A percentile compares a stretch with the other conserved stretches of the same genome.
Evolutionary conservation across 2,888 invertebrate genomes (phyloP).

Genomic region (Sinopyrophorus schimmeli): DNA sequence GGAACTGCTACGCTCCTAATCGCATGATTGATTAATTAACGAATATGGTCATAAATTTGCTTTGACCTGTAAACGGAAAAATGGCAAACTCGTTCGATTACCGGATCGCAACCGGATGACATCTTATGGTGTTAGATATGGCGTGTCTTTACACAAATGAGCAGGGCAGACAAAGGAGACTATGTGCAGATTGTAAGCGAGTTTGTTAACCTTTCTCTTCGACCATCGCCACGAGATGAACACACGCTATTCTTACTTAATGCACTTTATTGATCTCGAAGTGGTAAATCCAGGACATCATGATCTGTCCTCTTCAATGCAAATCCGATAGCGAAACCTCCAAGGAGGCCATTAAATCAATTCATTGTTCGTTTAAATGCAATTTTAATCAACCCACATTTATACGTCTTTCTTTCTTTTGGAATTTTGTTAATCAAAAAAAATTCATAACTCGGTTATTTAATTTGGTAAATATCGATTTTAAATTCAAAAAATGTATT

Average conservation of each 20-base stretch:
- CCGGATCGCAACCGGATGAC: conserved; percentile 20
- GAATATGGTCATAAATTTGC: conserved; percentile 10
- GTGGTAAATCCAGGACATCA: too few relatives aligned
- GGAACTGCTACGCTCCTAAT: not conserved
- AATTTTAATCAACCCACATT: too few relatives aligned
- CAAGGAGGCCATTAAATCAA: too few relatives aligned
- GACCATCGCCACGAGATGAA: conserved; percentile 25
- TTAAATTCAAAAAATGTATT: too few relatives aligned
- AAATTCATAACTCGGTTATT: too few relatives aligned
- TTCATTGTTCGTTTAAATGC: too few relatives aligned
- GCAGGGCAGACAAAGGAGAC: conserved; percentile 27
- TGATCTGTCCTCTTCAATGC: too few relatives aligned
- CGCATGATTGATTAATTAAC: not conserved
- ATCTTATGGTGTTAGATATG: conserved; percentile 26
- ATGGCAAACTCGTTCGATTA: conserved; percentile 26
- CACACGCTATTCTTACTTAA: conserved; percentile 23
- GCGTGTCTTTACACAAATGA: conserved; percentile 30
- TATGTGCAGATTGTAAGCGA: conserved; percentile 23
- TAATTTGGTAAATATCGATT: too few relatives aligned
- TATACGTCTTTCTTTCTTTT: too few relatives aligned
- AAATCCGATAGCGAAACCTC: too few relatives aligned
- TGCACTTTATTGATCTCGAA: conserved; percentile 30
- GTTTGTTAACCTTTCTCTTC: conserved; percentile 26
- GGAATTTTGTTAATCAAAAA: too few relatives aligned
- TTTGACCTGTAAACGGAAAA: conserved; percentile 26